phyloP scores from a whole-genome alignment of 2,113 vertebrate species.

The Pandion haliaetus region DNA sequence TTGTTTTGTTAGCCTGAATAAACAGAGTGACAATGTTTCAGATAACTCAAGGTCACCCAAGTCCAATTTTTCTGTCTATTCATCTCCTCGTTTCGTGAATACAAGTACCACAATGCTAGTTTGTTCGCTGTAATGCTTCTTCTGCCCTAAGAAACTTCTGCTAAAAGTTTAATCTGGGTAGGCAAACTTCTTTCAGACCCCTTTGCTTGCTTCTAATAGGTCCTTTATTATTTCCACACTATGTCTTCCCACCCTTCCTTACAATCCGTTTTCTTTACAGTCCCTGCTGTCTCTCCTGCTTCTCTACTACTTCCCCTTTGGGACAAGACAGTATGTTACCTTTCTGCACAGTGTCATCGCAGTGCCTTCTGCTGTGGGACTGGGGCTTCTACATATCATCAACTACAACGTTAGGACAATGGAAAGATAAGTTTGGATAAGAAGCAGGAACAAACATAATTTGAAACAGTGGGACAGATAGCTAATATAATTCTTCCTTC shows the following conservation, averaged over 20 bases:
- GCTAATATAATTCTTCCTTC: background rate
- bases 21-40: constrained; percentile 21
- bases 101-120: background rate
- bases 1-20: constrained; percentile 42
- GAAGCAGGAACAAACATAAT: constrained; percentile 25
- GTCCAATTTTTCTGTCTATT: background rate
- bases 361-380: background rate
- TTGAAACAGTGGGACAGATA: background rate
- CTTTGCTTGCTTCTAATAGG: background rate
- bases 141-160: background rate
- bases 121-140: background rate
- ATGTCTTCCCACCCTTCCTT: background rate
- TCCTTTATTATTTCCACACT: background rate
- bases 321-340: background rate
- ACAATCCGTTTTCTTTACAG: background rate
- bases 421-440: constrained; percentile 23
- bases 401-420: background rate
- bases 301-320: background rate
- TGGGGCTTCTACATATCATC: background rate
- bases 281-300: background rate
- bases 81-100: background rate
- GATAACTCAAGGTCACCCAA: constrained; percentile 21
- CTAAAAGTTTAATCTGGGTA: background rate
- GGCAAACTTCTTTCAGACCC: background rate
- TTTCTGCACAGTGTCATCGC: background rate